Evolutionary conservation across 2,113 vertebrate species (phyloP), one percentile per base, ranked within the genome.

Genomic region (Chionodraco myersi): DNA sequence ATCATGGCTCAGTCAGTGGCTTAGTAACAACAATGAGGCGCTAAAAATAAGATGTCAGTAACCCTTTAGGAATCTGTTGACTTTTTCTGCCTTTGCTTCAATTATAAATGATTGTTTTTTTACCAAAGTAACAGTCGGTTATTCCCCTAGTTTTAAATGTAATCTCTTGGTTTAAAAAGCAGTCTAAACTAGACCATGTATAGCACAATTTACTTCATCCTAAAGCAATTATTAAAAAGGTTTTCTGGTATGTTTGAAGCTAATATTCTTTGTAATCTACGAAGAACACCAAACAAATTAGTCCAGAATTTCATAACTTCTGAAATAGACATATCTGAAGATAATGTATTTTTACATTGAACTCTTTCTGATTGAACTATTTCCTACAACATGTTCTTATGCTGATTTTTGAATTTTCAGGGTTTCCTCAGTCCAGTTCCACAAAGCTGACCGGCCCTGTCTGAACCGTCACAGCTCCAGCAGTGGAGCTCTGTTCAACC

Each of bases 401-500:
- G 11, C 5, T 44, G 1, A 52, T 60, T 72, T 18, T 45, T 80
- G 30, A 73, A 13, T 89, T 80, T 83, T 21, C 68, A 92, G 94
- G 57, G 94, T 94, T 47, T 93, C 94, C 0, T 94, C 94, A 0
- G 88, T 94, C 65, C 94, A 94, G 89, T 94, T 93, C 72, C 89
- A 89, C 6, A 95, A 95, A 84, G 85, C 86, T 0, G 95, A 95
- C 47, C 91, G 90, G 0, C 94, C 95, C 0, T 92, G 92, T 79
- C 79, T 94, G 60, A 95, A 94, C 86, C 85, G 92, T 3, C 94
- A 94, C 86, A 95, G 94, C 83, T 94, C 94, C 48, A 94, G 93
- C 77, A 95, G 92, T 2, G 92, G 94, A 13, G 90, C 95, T 16
- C 89, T 94, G 61, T 94, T 94, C 72, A 93, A 89, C 80, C 91